These are phyloP conservation scores for Willisornis vidua DNA, from an alignment of 2,113 vertebrate species.

Conservation along the genomic window DNA sequence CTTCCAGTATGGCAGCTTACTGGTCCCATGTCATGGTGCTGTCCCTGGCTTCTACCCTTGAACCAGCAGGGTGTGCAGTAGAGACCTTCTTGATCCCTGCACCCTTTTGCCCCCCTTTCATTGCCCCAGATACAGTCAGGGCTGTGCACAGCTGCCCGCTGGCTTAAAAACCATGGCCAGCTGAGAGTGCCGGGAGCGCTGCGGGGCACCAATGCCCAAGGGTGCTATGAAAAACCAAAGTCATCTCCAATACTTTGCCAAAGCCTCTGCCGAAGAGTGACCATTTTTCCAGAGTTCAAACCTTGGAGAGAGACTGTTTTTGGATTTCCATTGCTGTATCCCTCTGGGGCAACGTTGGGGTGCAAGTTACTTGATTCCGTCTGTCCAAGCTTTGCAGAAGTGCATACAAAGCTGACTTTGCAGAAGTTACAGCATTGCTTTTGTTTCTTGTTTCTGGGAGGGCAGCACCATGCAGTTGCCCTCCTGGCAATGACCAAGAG, in stretches of 20 bases:
- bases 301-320: background rate
- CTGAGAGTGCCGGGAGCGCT: accelerated
- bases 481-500: background rate
- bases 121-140: background rate
- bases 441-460: background rate
- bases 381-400: background rate
- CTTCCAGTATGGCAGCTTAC: background rate
- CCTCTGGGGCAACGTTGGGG: accelerated
- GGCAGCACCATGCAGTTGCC: background rate
- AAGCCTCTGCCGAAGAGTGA: background rate
- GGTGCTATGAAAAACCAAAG: background rate
- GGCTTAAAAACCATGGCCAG: background rate
- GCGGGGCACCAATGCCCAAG: background rate
- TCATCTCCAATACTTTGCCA: accelerated
- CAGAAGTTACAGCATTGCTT: background rate
- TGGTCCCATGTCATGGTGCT: background rate
- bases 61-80: background rate
- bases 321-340: background rate
- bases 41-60: background rate
- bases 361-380: background rate
- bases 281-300: background rate
- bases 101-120: background rate
- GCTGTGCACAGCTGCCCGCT: background rate
- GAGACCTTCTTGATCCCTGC: background rate
- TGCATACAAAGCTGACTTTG: background rate